A percentile compares a stretch with the other conserved stretches of the same genome.
phyloP scores from a whole-genome alignment of 2,888 invertebrate genomes.

The Melanargia galathea region DNA sequence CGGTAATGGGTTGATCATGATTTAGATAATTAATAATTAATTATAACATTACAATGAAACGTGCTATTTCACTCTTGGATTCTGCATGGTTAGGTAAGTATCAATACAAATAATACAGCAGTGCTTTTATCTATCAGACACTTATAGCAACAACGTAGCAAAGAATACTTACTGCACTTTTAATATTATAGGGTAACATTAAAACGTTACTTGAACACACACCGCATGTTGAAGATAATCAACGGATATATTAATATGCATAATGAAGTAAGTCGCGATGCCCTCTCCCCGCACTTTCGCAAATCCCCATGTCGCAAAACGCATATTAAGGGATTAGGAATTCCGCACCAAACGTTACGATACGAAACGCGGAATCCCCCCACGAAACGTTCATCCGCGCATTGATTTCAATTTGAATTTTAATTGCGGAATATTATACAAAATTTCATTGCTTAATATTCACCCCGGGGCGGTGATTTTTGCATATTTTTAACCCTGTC shows the following conservation, averaged over 20 bases:
- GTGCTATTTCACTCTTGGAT: no score
- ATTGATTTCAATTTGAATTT: slow-evolving; percentile 84
- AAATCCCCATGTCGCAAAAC: slow-evolving; percentile 43
- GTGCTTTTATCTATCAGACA: no score
- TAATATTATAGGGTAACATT: no score
- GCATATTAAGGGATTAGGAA: slow-evolving; percentile 51
- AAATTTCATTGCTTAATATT: slow-evolving; percentile 81
- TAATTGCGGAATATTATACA: slow-evolving; percentile 82
- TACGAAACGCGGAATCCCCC: slow-evolving; percentile 29
- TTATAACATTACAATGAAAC: no score
- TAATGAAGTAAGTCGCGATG: slow-evolving; percentile 29
- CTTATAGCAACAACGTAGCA: no score
- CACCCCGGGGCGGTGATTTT: slow-evolving; percentile 78
- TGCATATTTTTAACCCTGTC: slow-evolving; percentile 78
- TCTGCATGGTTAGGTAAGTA: no score
- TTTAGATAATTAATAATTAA: no score
- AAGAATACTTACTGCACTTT: no score
- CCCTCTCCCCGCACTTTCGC: slow-evolving; percentile 20
- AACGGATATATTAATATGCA: slow-evolving; percentile 25
- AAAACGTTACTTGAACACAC: slow-evolving; percentile 11
- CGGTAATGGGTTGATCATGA: no score
- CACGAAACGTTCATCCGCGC: slow-evolving; percentile 65
- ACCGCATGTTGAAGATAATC: slow-evolving; percentile 19
- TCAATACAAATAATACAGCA: no score
- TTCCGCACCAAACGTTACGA: slow-evolving; percentile 26